Conservation (phyloP, 2,888 invertebrate species). For the Tupiocoris notatus region DNA sequence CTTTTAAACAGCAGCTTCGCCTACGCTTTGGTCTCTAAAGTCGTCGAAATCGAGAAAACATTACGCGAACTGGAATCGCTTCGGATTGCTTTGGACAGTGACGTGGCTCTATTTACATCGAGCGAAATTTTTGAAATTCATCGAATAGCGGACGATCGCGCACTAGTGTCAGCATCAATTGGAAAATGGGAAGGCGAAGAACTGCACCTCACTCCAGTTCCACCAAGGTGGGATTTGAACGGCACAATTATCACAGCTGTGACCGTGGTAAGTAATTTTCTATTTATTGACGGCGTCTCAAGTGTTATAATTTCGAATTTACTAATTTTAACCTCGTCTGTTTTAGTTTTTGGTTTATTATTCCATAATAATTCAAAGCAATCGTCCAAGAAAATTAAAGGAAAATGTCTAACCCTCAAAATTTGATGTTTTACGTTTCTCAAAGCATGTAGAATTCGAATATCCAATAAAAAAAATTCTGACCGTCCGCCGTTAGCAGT, state of each 20-base stretch:
- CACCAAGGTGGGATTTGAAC: constrained; percentile 11
- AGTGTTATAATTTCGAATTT: too few species aligned
- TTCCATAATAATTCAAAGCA: too few species aligned
- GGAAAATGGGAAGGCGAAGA: constrained; percentile 3
- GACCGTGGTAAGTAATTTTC: constrained; percentile 19
- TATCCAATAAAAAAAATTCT: too few species aligned
- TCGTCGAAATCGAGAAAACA: background rate
- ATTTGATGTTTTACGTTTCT: too few species aligned
- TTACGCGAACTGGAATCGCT: background rate
- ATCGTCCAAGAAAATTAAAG: too few species aligned
- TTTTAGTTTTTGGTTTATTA: too few species aligned
- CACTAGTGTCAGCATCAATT: background rate
- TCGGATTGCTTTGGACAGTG: constrained; percentile 16
- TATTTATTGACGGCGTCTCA: too few species aligned
- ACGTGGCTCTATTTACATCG: background rate
- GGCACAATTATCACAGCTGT: constrained; percentile 8
- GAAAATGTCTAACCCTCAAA: too few species aligned
- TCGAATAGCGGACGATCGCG: background rate
- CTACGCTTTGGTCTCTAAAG: constrained; percentile 10
- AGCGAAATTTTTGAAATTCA: constrained; percentile 12
- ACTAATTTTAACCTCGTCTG: too few species aligned
- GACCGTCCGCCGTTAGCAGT: too few species aligned
- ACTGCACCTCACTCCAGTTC: background rate
- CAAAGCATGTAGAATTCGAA: too few species aligned
- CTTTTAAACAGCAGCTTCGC: constrained; percentile 20